These are phyloP conservation scores for Cryptocheilus praepositus DNA, from an alignment of 2,888 invertebrate species.

Conservation along the genomic window DNA sequence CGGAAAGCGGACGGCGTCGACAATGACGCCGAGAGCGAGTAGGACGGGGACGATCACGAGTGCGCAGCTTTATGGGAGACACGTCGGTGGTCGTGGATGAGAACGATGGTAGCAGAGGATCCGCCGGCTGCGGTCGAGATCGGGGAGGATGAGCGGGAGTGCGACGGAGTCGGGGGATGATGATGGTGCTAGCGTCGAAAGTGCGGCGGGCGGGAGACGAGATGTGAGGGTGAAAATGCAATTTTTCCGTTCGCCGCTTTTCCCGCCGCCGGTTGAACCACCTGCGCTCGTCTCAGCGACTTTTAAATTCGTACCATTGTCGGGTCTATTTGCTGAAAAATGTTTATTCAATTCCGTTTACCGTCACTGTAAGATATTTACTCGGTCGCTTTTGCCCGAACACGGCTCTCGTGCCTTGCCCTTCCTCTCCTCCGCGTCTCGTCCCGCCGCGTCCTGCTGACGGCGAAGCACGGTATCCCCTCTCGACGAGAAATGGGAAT, in stretches of 20 bases:
- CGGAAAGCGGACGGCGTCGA: slow-evolving; percentile 10
- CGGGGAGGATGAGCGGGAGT: background rate
- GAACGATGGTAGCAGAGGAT: background rate
- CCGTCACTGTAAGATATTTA: slow-evolving; percentile 67
- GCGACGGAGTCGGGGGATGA: background rate
- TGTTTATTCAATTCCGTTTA: slow-evolving; percentile 73
- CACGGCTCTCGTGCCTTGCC: slow-evolving; percentile 37
- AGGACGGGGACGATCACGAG: background rate
- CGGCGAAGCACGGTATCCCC: background rate
- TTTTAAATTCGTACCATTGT: slow-evolving; percentile 72
- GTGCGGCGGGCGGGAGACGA: slow-evolving; percentile 10
- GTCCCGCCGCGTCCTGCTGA: background rate
- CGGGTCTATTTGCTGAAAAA: slow-evolving; percentile 69
- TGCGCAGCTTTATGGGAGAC: background rate
- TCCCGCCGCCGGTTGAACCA: slow-evolving; percentile 55
- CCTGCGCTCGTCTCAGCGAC: slow-evolving; percentile 67
- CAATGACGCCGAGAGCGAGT: background rate
- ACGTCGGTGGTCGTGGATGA: background rate
- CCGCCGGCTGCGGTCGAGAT: background rate
- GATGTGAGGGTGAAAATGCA: slow-evolving; percentile 59
- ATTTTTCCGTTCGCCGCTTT: slow-evolving; percentile 67
- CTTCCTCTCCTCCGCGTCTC: slow-evolving; percentile 7
- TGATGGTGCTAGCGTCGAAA: background rate
- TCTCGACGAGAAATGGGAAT: slow-evolving; percentile 48
- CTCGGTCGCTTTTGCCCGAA: slow-evolving; percentile 58